phyloP scores from a whole-genome alignment of 2,888 invertebrate species.

The Hirtodrosophila confusa region DNA sequence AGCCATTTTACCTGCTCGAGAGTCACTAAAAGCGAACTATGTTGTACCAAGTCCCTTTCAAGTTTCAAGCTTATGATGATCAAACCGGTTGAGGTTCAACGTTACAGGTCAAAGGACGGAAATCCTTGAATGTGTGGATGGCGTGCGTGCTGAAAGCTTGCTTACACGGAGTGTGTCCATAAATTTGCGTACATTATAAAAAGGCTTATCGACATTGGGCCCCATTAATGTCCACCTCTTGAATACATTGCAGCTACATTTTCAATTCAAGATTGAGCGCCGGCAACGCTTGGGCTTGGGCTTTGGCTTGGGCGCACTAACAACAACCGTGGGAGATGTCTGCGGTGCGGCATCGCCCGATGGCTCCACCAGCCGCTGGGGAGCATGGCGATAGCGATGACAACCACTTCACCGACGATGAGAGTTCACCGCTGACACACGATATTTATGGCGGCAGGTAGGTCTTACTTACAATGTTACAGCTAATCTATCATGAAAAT shows the following conservation, averaged over 20 bases:
- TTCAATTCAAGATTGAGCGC: constrained; percentile 25
- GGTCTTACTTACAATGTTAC: constrained; percentile 60
- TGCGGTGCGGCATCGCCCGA: constrained; percentile 87
- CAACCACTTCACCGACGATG: constrained; percentile 94
- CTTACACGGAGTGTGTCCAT: constrained; percentile 20
- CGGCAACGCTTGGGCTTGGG: constrained; percentile 14
- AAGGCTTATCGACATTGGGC: constrained; percentile 50
- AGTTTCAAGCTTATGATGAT: constrained; percentile 14
- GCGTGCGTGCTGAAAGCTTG: background rate
- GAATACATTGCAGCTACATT: constrained; percentile 41
- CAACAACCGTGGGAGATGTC: constrained; percentile 85
- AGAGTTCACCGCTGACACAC: constrained; percentile 93
- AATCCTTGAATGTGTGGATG: constrained; percentile 54
- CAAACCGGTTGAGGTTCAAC: constrained; percentile 53
- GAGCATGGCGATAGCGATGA: constrained; percentile 87
- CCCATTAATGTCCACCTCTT: constrained; percentile 43
- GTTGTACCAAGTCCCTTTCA: constrained; percentile 17
- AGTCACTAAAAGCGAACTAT: constrained; percentile 13
- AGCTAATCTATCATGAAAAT: constrained; percentile 31
- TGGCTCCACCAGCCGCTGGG: constrained; percentile 84
- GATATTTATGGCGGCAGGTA: constrained; percentile 97
- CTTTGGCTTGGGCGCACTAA: constrained; percentile 35
- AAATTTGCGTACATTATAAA: constrained; percentile 44
- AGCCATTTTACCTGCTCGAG: background rate
- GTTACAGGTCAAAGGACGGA: constrained; percentile 61